Percentiles rank a stretch among this genome's conserved stretches.
Conservation (phyloP, 2,797 vertebrate species). For the Brachyrhaphis roseni region DNA sequence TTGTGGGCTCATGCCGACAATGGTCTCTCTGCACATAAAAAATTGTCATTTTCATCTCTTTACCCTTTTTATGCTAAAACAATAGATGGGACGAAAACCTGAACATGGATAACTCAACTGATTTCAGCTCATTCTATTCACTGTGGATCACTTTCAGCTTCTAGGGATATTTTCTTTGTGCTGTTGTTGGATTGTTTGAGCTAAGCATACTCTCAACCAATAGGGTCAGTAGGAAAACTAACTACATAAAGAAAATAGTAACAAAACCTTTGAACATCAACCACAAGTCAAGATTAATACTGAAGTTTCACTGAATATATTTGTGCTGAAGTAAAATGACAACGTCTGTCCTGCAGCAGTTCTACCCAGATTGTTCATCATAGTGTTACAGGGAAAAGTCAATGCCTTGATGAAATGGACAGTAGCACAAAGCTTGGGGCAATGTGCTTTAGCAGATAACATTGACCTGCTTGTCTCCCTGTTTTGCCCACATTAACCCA, state of each 20-base stretch:
- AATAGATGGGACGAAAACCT: background rate
- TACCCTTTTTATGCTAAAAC: background rate
- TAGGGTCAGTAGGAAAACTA: background rate
- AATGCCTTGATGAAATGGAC: slow-evolving; percentile 40
- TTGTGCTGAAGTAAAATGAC: slow-evolving; percentile 26
- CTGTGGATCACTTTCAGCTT: background rate
- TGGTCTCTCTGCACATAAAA: background rate
- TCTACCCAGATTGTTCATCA: slow-evolving; percentile 35
- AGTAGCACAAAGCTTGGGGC: slow-evolving; percentile 47
- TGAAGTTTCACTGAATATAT: background rate
- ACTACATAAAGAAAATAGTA: background rate
- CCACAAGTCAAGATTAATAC: background rate
- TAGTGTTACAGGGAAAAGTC: slow-evolving; percentile 39
- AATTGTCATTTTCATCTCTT: slow-evolving; percentile 11
- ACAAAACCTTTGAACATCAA: background rate
- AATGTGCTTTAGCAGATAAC: slow-evolving; percentile 69
- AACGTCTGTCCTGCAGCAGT: slow-evolving; percentile 8
- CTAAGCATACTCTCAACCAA: background rate
- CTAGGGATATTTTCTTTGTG: background rate
- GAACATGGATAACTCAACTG: background rate
- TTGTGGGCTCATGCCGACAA: slow-evolving; percentile 15
- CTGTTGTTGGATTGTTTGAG: background rate
- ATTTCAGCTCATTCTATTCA: background rate
- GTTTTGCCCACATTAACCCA: slow-evolving; percentile 40
- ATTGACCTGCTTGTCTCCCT: slow-evolving; percentile 50